Evolutionary conservation across 2,113 vertebrate genomes (phyloP), one percentile per base, ranked within the genome.

Genomic region (Periophthalmus modestus): DNA sequence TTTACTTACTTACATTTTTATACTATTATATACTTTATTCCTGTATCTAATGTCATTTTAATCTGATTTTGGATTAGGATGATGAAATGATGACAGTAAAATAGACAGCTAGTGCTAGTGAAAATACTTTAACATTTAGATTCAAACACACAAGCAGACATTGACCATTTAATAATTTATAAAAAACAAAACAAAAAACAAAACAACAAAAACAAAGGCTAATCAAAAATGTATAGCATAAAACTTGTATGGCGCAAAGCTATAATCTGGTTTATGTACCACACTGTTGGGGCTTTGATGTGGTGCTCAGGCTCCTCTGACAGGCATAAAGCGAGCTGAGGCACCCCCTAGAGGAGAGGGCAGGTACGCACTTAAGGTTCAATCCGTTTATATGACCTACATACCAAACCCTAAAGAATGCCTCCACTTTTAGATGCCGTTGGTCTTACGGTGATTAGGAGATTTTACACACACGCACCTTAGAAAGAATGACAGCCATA

Each of bases 401-500:
- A 79, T 78, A 66, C 54, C 18, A 46, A 23, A 52, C n/a, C 36
- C 46, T 55, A 19, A 57, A 70, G 71, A 72, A 74, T 7, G 69
- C 3, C 23, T 33, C 47, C 28, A 48, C 36, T 48, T 76, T 43
- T 19, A 66, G 3, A 24, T 59, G 57, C n/a, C 14, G 23, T 23
- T 59, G 23, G 57, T 13, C 23, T 59, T 59, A 28, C 5, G 23
- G 24, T 28, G 24, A 59, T 59, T 59, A 59, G 23, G 21, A 59
- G 57, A 15, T 59, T 59, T 59, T 15, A 59, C 52, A 33, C 36
- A 66, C 67, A 87, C 93, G 63, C 78, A 98, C 96, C 95, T 97
- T 97, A 87, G 96, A 97, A 54, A 96, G 91, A 82, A 98, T 96
- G 87, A 97, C 94, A 4, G 94, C 95, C 96, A 96, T 97, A 74